Conservation (phyloP, 2,113 vertebrate species). For the Sclerurus mexicanus region DNA sequence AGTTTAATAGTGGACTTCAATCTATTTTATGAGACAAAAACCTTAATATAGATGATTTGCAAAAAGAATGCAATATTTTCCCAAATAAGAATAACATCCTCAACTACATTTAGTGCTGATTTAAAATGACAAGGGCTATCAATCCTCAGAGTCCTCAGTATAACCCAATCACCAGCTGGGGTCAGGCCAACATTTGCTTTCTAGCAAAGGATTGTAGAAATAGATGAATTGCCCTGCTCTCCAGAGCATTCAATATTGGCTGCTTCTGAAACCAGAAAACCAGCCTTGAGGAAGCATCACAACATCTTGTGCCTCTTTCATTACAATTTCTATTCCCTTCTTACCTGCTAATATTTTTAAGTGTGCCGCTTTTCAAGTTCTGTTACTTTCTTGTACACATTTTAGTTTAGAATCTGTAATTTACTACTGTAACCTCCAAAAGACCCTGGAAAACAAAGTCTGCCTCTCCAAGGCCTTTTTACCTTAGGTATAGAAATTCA, state of each 20-base stretch:
- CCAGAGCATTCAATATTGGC: constrained; percentile 28
- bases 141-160: constrained; percentile 46
- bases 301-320: background rate
- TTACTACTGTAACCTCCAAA: constrained; percentile 28
- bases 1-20: constrained; percentile 54
- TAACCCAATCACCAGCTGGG: constrained; percentile 65
- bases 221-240: constrained; percentile 42
- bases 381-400: background rate
- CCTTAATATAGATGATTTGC: constrained; percentile 41
- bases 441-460: constrained; percentile 11
- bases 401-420: background rate
- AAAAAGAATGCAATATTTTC: constrained; percentile 55
- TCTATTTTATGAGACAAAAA: constrained; percentile 62
- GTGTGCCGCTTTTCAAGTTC: background rate
- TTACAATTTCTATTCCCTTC: background rate
- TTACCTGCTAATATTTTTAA: background rate
- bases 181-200: constrained; percentile 67
- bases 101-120: constrained; percentile 40
- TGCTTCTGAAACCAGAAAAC: constrained; percentile 30
- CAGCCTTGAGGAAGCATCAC: background rate
- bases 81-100: constrained; percentile 46
- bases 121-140: constrained; percentile 60
- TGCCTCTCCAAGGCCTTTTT: background rate
- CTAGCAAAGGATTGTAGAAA: constrained; percentile 23
- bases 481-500: background rate